Evolutionary conservation across 2,888 invertebrate species (phyloP).

Genomic region (Tuberolachnus salignus): DNA sequence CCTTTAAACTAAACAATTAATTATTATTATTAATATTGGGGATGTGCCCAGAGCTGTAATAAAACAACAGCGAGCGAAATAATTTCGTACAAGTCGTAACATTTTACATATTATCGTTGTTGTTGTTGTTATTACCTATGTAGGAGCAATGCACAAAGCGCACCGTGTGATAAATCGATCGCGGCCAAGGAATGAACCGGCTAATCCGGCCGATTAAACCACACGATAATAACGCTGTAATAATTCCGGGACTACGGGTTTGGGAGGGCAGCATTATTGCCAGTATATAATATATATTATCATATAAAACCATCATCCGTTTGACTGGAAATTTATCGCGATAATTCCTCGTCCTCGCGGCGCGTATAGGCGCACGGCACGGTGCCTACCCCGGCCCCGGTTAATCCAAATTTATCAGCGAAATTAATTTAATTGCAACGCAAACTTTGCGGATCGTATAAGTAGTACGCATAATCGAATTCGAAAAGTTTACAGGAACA

Average conservation of each 20-base stretch:
- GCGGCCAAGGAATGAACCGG: neutral
- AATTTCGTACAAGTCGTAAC: too few species aligned
- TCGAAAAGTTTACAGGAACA: slow-evolving; percentile 34
- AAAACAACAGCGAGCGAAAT: too few species aligned
- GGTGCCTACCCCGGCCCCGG: too few species aligned
- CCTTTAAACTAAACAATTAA: too few species aligned
- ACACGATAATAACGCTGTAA: slow-evolving; percentile 8
- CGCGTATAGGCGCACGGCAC: neutral
- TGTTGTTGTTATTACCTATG: neutral
- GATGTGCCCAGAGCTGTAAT: too few species aligned
- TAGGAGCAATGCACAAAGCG: neutral
- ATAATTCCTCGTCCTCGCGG: neutral
- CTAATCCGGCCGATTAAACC: neutral
- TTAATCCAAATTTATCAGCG: slow-evolving; percentile 44
- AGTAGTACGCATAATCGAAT: slow-evolving; percentile 43
- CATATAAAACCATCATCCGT: neutral
- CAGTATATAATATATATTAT: too few species aligned
- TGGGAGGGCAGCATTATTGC: neutral
- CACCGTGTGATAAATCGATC: slow-evolving; percentile 20
- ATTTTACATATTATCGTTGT: slow-evolving; percentile 3
- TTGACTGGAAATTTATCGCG: slow-evolving; percentile 18
- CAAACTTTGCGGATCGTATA: slow-evolving; percentile 42
- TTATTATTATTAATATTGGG: too few species aligned
- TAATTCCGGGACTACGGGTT: slow-evolving; percentile 26
- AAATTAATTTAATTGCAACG: slow-evolving; percentile 48